Evolutionary conservation across 2,797 vertebrate genomes (phyloP), one percentile per base, ranked within the genome.

Genomic region (Chelon labrosus): DNA sequence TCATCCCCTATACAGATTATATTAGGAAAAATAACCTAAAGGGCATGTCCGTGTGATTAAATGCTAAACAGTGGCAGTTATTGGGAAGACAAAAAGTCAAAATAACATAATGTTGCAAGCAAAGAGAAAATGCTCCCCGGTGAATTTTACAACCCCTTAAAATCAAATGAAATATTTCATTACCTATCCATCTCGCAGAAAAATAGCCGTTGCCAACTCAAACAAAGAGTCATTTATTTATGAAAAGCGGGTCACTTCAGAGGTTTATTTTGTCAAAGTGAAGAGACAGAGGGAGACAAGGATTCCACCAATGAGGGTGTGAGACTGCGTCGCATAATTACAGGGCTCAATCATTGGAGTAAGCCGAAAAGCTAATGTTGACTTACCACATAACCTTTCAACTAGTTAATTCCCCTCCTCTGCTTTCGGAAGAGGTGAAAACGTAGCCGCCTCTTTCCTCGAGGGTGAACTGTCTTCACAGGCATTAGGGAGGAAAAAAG

Each of bases 351-450:
- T 94, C 89, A 91, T 74, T 87, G 84, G 89, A 88, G 74, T 89
- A 86, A 92, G 88, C 90, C 73, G 51, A 89, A 92, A 90, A 93
- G 88, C 86, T 91, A 91, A 93, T 93, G 87, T 93, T 93, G 92
- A 92, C 88, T 92, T 91, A 91, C 84, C 88, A 85, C 86, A 80
- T 91, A 93, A 93, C 89, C 89, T 92, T 94, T 94, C 88, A 92
- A 92, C 90, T 93, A 88, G 79, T 90, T 92, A 90, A 92, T 92
- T 90, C 87, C 74, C 44, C n/a, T 74, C 44, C 16, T 72, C 64
- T 38, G 76, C 85, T 91, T 91, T 92, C 49, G 68, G 83, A 92
- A 89, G 91, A 93, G 86, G 89, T 92, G 93, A 92, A 94, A 92
- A 94, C 39, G 70, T 85, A 93, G 85, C 85, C 69, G 84, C 77